phyloP scores from a whole-genome alignment of 2,888 invertebrate genomes.

The Leucophenga montana region DNA sequence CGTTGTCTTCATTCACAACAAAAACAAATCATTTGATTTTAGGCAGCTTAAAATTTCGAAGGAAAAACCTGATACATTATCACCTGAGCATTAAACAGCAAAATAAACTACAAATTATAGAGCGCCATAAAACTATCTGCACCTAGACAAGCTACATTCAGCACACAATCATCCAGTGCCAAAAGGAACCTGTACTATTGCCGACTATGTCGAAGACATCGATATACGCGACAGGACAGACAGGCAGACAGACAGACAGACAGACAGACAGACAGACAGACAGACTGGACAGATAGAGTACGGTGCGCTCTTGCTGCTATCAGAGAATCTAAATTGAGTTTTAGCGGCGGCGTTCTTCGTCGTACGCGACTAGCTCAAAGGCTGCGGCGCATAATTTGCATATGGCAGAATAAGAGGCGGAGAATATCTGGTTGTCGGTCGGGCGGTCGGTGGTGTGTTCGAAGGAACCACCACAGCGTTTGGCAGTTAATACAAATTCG shows the following conservation, averaged over 20 bases:
- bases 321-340: conserved; percentile 64
- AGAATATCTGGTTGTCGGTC: background rate
- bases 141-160: background rate
- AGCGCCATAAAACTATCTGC: conserved; percentile 37
- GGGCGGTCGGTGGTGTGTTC: conserved; percentile 22
- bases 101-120: conserved; percentile 44
- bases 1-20: background rate
- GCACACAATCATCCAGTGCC: background rate
- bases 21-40: conserved; percentile 26
- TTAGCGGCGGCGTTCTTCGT: conserved; percentile 54
- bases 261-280: no score
- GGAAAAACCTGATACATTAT: background rate
- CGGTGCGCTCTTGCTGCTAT: conserved; percentile 35
- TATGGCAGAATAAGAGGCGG: conserved; percentile 45
- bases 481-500: conserved; percentile 31
- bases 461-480: conserved; percentile 66
- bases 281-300: background rate
- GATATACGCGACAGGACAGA: no score
- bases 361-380: conserved; percentile 30
- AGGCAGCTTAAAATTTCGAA: background rate
- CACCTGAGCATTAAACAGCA: conserved; percentile 24
- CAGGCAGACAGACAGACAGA: no score
- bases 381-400: conserved; percentile 64
- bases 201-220: background rate
- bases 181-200: conserved; percentile 44